phyloP scores from a whole-genome alignment of 2,797 vertebrate genomes.

The Ctenopoma multispine region DNA sequence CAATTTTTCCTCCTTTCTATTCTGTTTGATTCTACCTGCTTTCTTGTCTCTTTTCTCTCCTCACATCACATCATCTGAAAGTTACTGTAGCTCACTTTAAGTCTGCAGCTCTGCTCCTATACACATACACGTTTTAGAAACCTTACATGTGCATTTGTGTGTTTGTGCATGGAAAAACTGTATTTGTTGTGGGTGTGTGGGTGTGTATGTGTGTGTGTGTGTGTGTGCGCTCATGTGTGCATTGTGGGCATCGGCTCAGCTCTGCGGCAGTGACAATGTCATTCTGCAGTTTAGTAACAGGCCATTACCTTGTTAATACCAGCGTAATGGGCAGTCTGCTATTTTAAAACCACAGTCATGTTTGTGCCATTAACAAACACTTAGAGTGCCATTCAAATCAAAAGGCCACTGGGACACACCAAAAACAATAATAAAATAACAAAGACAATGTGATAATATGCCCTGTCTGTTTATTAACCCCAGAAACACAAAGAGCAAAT shows the following conservation, averaged over 20 bases:
- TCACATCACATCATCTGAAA: conserved; percentile 29
- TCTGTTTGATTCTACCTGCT: conserved; percentile 43
- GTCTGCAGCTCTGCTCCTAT: conserved; percentile 5
- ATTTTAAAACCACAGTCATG: conserved; percentile 86
- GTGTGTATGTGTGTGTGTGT: conserved; percentile 31
- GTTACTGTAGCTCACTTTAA: conserved; percentile 29
- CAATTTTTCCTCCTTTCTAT: conserved; percentile 42
- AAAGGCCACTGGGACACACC: conserved; percentile 69
- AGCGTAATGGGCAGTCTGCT: conserved; percentile 85
- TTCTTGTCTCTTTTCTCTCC: conserved; percentile 37
- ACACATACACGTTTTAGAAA: background rate
- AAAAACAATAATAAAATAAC: conserved; percentile 70
- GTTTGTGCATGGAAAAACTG: conserved; percentile 11
- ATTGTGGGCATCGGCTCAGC: conserved; percentile 48
- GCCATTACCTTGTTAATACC: conserved; percentile 89
- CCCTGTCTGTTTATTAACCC: conserved; percentile 39
- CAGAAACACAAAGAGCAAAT: conserved; percentile 11
- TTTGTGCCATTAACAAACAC: conserved; percentile 85
- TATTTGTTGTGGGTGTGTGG: conserved; percentile 13
- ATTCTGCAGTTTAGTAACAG: conserved; percentile 87
- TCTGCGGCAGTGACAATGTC: conserved; percentile 75
- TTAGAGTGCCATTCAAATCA: conserved; percentile 78
- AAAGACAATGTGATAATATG: conserved; percentile 55
- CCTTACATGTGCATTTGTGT: background rate
- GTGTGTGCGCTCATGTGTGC: conserved; percentile 44